Base-by-base conservation (phyloP, 2,888 invertebrate genomes). In the Eugnorisma glareosa region DNA sequence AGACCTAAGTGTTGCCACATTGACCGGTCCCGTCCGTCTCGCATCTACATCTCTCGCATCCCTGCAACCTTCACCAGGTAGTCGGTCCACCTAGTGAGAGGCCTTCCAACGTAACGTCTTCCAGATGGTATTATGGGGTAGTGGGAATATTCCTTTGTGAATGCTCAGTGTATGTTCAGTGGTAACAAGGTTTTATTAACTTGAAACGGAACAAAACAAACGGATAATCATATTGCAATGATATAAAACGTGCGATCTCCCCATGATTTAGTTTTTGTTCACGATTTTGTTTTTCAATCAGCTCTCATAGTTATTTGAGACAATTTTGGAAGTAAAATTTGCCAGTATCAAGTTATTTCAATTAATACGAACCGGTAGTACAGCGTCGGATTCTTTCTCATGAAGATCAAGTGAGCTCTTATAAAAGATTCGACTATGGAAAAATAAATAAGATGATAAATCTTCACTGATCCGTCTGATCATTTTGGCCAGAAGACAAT, bases 401-500 rank as follows among this genome's bases (percentile, higher is more conserved):
- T 1, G 15, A 72, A 24, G 2, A 86, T 6, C 8, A 8, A 64
- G 51, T 0, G 79, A 61, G 31, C 80, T 78, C 63, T 87, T 86
- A 64, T 82, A 88, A 54, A 88, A 87, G 40, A 88, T 73, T 4
- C 76, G 77, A 68, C 82, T 86, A 64, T 86, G 48, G 43, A 69
- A 86, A 79, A 69, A 86, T 24, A 79, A 48, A 73, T 79, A 88
- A 2, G 61, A 67, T 2, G 71, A 67, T 11, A 83, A 40, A 24
- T 72, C 59, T 2, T 11, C 28, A 75, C 24, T 31, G 31, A 84
- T 24, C 7, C 31, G 24, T 28, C 28, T 59, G n/a, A 13, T n/a
- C 83, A 82, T 77, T 67, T 31, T 61, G 13, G 18, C 21, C 1
- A 18, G 24, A 35, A 67, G n/a, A 48, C 13, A 21, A 45, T 31